Conservation (phyloP, 1,140 invertebrate genomes). For the Euura saliciscinereae region DNA sequence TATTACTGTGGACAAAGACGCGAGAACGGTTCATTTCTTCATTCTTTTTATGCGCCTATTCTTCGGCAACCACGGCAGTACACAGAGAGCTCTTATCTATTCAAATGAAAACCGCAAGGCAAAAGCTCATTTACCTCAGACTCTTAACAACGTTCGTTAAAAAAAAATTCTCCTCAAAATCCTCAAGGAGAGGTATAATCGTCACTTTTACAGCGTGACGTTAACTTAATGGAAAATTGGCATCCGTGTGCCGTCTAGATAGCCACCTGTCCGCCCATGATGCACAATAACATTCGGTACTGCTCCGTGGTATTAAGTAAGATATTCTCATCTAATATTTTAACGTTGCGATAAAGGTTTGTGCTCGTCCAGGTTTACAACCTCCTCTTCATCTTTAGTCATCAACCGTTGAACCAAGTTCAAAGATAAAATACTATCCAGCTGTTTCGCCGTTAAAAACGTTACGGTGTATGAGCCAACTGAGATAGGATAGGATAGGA, state of each 20-base stretch:
- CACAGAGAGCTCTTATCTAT: neutral
- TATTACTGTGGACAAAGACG: no score
- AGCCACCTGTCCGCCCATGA: neutral
- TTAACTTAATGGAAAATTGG: neutral
- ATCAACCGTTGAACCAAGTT: no score
- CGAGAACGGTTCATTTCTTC: no score
- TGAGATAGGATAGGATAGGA: no score
- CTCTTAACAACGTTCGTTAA: slow-evolving; percentile 2
- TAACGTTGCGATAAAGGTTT: no score
- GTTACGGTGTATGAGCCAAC: no score
- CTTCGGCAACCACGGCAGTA: neutral
- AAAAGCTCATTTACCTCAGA: neutral
- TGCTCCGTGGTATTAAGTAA: neutral
- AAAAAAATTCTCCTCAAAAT: neutral
- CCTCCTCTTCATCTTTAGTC: no score
- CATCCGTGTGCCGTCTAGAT: neutral
- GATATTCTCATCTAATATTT: neutral
- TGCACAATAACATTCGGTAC: neutral
- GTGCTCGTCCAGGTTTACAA: neutral
- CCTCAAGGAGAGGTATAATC: neutral
- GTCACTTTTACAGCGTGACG: neutral
- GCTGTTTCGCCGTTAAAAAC: no score
- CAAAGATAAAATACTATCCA: no score
- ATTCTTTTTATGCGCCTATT: no score
- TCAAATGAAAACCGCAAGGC: neutral